These are phyloP conservation scores for Octonoba sinensis DNA, from an alignment of 2,888 invertebrate species.

Conservation along the genomic window DNA sequence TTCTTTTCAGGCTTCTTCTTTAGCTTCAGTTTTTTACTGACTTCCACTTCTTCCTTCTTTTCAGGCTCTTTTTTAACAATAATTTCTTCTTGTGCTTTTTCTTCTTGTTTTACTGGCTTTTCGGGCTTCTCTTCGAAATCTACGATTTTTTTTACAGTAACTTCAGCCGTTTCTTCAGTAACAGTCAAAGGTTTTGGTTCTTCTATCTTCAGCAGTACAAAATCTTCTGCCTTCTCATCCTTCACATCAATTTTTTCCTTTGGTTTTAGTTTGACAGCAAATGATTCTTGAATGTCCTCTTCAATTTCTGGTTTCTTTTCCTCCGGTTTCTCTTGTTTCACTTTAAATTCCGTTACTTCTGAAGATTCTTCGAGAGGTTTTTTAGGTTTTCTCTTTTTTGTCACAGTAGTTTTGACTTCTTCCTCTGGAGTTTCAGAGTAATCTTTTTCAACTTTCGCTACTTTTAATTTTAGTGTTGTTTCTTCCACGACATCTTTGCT, in stretches of 20 bases:
- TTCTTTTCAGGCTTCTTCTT: slow-evolving; percentile 59
- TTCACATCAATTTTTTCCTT: slow-evolving; percentile 71
- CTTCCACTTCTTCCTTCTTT: slow-evolving; percentile 53
- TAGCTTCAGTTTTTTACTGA: slow-evolving; percentile 68
- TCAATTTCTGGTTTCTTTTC: slow-evolving; percentile 31
- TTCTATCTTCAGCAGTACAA: slow-evolving; percentile 68
- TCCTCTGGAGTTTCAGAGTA: slow-evolving; percentile 34
- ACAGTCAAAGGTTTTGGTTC: slow-evolving; percentile 67
- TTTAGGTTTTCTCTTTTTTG: slow-evolving; percentile 30
- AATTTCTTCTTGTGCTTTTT: slow-evolving; percentile 27
- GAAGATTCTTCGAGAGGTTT: slow-evolving; percentile 25
- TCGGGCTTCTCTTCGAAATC: slow-evolving; percentile 70
- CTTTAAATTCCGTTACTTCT: slow-evolving; percentile 31
- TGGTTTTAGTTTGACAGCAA: slow-evolving; percentile 75
- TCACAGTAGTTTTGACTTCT: slow-evolving; percentile 30
- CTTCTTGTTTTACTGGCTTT: slow-evolving; percentile 64
- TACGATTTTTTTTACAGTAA: slow-evolving; percentile 68
- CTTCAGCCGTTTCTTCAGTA: slow-evolving; percentile 64
- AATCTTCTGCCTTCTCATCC: slow-evolving; percentile 12
- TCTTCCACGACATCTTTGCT: slow-evolving; percentile 54
- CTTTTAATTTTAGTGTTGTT: slow-evolving; percentile 25
- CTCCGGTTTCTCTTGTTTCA: slow-evolving; percentile 19
- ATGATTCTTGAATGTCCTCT: slow-evolving; percentile 69
- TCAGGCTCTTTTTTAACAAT: slow-evolving; percentile 1
- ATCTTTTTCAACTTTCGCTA: slow-evolving; percentile 29